These are phyloP conservation scores for Hippocampus abdominalis DNA, from an alignment of 2,113 vertebrate species.

Conservation along the genomic window DNA sequence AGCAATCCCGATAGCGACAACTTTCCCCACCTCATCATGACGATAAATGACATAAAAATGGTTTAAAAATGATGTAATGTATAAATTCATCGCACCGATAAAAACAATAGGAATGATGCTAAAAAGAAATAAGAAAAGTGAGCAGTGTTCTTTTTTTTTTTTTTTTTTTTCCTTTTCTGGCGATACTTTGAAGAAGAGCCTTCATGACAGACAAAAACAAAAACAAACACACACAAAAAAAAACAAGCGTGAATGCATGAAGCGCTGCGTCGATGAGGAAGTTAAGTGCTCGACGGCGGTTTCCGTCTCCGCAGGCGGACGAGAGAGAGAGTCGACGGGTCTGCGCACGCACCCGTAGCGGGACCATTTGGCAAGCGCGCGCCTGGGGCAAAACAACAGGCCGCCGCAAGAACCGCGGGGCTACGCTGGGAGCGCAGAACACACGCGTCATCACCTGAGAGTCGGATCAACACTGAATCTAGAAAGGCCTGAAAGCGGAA, in stretches of 20 bases:
- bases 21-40: background rate
- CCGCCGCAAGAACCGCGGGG: background rate
- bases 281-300: constrained; percentile 42
- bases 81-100: constrained; percentile 59
- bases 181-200: background rate
- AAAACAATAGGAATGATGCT: constrained; percentile 30
- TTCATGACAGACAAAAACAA: too few relatives aligned
- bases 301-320: background rate
- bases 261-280: background rate
- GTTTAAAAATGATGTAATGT: constrained; percentile 19
- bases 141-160: constrained; percentile 16
- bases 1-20: constrained; percentile 8
- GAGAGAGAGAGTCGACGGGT: constrained; percentile 36
- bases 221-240: too few relatives aligned
- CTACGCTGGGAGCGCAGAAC: too few relatives aligned
- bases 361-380: constrained; percentile 2
- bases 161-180: background rate
- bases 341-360: background rate
- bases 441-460: background rate
- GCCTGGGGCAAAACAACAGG: constrained; percentile 6
- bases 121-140: constrained; percentile 33
- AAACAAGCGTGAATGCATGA: background rate
- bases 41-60: constrained; percentile 39
- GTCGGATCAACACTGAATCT: constrained; percentile 2
- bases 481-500: background rate